A percentile compares a stretch with the other conserved stretches of the same genome.
These are phyloP conservation scores for Sebastes iracundus DNA, from an alignment of 2,797 vertebrate genomes.

Conservation along the genomic window DNA sequence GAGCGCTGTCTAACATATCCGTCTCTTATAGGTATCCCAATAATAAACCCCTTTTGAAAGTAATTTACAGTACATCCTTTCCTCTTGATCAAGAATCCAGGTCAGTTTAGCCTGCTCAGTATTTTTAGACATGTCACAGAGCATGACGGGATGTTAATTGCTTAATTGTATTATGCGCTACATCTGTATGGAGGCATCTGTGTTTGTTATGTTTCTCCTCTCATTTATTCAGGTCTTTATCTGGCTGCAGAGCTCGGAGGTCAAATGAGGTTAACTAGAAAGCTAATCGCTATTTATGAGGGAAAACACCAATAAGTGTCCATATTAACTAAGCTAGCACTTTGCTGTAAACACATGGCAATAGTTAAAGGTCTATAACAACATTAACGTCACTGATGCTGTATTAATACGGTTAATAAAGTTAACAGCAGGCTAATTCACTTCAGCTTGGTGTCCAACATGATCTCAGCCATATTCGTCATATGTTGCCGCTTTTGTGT, in stretches of 20 bases:
- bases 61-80: background rate
- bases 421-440: background rate
- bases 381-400: background rate
- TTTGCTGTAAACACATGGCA: background rate
- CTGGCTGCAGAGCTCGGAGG: background rate
- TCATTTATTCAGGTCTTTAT: background rate
- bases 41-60: background rate
- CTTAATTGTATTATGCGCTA: conserved; percentile 10
- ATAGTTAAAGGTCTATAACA: background rate
- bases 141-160: conserved; percentile 4
- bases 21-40: background rate
- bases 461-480: too few relatives aligned
- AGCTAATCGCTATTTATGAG: background rate
- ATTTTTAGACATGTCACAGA: conserved; percentile 1
- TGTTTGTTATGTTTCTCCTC: background rate
- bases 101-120: background rate
- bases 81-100: background rate
- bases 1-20: background rate
- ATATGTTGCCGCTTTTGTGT: too few relatives aligned
- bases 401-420: background rate
- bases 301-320: background rate
- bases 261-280: background rate
- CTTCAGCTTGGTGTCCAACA: background rate
- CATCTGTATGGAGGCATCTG: background rate
- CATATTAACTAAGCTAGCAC: background rate